A percentile compares a stretch with the other conserved stretches of the same genome.
Evolutionary conservation across 2,797 vertebrate genomes (phyloP).

Genomic region (Botia almorhae): DNA sequence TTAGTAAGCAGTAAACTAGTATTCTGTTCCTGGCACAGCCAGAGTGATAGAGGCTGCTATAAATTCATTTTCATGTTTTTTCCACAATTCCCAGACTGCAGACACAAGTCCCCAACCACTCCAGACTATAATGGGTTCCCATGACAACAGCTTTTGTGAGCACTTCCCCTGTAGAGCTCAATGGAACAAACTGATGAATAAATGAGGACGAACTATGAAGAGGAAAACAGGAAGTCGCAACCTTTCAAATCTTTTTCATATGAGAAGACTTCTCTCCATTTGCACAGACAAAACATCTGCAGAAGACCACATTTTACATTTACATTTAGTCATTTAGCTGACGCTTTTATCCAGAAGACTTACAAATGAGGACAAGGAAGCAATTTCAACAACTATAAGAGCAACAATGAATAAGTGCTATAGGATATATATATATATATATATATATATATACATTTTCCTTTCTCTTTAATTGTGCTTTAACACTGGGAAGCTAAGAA

Average conservation of each 20-base stretch:
- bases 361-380: no score
- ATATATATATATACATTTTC: neutral
- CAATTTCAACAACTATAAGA: no score
- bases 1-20: neutral
- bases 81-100: constrained; percentile 45
- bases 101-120: constrained; percentile 21
- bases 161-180: constrained; percentile 31
- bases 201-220: constrained; percentile 14
- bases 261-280: constrained; percentile 23
- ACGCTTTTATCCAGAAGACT: no score
- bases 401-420: no score
- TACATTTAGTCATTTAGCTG: no score
- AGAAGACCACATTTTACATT: neutral
- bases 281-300: constrained; percentile 25
- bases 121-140: constrained; percentile 61
- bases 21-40: neutral
- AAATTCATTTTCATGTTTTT: constrained; percentile 34
- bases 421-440: no score
- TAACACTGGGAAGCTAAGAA: neutral
- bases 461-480: neutral
- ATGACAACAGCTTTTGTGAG: constrained; percentile 54
- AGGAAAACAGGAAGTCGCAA: constrained; percentile 55
- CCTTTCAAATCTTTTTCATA: constrained; percentile 57
- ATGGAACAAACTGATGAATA: constrained; percentile 54
- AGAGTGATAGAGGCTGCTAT: constrained; percentile 46